Conservation (phyloP, 64 coral and sea anemone species). For the Actinia equina region DNA sequence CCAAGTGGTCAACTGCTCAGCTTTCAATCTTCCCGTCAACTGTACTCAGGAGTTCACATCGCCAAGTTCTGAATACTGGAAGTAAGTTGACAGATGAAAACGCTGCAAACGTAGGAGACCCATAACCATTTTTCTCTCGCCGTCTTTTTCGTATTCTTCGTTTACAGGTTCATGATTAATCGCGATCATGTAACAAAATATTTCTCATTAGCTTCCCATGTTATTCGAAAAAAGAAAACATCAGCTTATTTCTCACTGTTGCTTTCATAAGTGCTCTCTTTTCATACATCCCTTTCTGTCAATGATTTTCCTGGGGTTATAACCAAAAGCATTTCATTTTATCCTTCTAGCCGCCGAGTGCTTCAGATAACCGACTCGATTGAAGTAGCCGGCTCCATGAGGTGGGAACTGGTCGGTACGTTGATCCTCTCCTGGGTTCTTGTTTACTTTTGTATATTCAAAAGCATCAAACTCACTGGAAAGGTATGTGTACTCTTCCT, state of each 20-base stretch:
- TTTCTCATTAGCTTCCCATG: no score
- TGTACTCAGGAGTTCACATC: conserved; percentile 26
- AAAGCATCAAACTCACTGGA: conserved; percentile 74
- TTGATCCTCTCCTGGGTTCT: conserved; percentile 59
- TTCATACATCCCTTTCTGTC: no score
- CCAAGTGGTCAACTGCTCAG: conserved; percentile 23
- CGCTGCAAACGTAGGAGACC: no score
- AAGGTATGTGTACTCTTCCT: conserved; percentile 27
- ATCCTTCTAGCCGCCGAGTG: conserved; percentile 29
- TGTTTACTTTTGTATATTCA: conserved; percentile 79
- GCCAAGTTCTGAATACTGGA: conserved; percentile 41
- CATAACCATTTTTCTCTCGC: no score
- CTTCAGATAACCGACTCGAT: conserved; percentile 67
- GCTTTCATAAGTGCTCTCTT: no score
- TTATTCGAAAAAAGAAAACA: not conserved
- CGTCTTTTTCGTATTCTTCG: no score
- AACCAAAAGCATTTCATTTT: not conserved
- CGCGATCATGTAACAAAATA: no score
- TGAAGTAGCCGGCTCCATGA: conserved; percentile 49
- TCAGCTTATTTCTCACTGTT: no score
- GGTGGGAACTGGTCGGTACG: conserved; percentile 48
- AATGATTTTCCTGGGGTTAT: not conserved
- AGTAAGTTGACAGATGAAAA: not conserved
- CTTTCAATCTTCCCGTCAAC: conserved; percentile 21
- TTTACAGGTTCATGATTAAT: no score